Conservation (phyloP, 1,140 invertebrate genomes). For the Drosophila ambigua region DNA sequence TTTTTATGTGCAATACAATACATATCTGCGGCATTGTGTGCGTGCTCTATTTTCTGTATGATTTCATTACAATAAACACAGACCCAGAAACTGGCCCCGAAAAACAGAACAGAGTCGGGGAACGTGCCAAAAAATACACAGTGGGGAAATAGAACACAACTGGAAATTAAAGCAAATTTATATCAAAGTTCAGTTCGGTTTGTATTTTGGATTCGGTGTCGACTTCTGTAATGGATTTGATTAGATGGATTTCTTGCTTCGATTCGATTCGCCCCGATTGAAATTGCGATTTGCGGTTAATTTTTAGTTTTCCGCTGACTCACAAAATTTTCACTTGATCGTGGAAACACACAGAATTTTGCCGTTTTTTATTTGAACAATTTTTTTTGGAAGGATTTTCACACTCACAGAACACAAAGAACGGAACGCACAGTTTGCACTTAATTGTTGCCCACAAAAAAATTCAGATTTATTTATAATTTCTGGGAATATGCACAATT, state of each 20-base stretch:
- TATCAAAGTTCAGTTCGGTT: constrained; percentile 66
- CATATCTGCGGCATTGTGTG: constrained; percentile 20
- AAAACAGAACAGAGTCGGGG: constrained; percentile 10
- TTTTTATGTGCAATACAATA: constrained; percentile 15
- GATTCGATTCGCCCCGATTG: constrained; percentile 1
- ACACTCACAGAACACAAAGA: constrained; percentile 19
- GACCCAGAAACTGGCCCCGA: constrained; percentile 36
- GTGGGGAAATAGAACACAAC: constrained; percentile 31
- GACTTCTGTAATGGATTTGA: constrained; percentile 22
- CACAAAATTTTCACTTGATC: constrained; percentile 54
- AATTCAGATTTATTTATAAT: constrained; percentile 49
- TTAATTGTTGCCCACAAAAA: constrained; percentile 24
- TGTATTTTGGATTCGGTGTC: constrained; percentile 39
- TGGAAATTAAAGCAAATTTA: constrained; percentile 57
- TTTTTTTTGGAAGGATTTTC: background rate
- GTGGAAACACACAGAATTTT: constrained; percentile 6
- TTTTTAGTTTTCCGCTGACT: constrained; percentile 31
- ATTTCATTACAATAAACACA: constrained; percentile 55
- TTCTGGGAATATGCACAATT: constrained; percentile 40
- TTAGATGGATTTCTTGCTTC: constrained; percentile 7
- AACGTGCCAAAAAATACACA: constrained; percentile 26
- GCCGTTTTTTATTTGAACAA: constrained; percentile 11
- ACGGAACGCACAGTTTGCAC: constrained; percentile 23
- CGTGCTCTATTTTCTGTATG: constrained; percentile 63
- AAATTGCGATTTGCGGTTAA: constrained; percentile 17